These are phyloP conservation scores for Sicus ferrugineus DNA, from an alignment of 2,888 invertebrate genomes.

Conservation along the genomic window DNA sequence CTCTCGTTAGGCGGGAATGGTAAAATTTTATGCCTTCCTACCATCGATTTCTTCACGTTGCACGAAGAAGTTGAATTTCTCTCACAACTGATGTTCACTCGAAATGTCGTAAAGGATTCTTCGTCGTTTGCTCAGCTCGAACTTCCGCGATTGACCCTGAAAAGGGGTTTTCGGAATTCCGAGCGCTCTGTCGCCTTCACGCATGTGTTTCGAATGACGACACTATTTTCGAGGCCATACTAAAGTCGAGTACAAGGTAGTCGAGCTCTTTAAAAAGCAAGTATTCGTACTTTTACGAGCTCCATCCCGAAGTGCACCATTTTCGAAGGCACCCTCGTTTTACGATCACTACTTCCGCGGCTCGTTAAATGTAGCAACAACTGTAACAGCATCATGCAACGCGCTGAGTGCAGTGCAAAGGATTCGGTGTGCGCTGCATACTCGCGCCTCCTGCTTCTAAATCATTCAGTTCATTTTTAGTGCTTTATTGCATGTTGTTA, in stretches of 20 bases:
- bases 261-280: neutral
- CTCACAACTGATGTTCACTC: neutral
- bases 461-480: constrained; percentile 3
- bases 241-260: neutral
- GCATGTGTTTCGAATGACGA: neutral
- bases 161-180: neutral
- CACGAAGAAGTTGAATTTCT: neutral
- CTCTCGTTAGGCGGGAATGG: no score
- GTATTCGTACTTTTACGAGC: neutral
- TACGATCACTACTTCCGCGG: constrained; percentile 19
- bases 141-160: neutral
- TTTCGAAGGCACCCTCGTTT: neutral
- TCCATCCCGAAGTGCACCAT: neutral
- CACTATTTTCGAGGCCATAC: neutral
- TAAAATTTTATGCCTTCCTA: no score
- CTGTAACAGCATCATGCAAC: neutral
- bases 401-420: neutral
- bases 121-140: no score
- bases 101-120: neutral
- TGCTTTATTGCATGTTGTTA: constrained; percentile 9
- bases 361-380: neutral
- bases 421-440: no score
- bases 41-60: neutral
- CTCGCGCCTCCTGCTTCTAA: no score
- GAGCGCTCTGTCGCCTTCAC: neutral